Conservation (phyloP, 2,888 invertebrate genomes). For the Parochlus steinenii region DNA sequence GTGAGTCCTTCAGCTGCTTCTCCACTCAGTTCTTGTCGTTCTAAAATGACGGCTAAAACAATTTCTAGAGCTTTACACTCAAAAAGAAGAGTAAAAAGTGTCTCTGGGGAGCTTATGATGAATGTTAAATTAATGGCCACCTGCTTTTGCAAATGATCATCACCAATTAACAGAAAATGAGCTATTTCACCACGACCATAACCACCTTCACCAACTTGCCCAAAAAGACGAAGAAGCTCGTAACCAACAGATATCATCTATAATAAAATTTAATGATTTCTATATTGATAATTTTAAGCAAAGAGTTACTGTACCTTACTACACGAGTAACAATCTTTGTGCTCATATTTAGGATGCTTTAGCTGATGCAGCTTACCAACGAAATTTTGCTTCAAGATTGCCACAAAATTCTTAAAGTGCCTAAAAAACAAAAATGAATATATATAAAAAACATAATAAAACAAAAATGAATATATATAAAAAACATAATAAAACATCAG, state of each 20-base stretch:
- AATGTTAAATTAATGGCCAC: slow-evolving; percentile 27
- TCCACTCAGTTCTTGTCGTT: slow-evolving; percentile 21
- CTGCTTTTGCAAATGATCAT: slow-evolving; percentile 22
- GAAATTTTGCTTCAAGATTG: slow-evolving; percentile 26
- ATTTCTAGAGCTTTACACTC: slow-evolving; percentile 25
- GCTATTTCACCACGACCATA: slow-evolving; percentile 29
- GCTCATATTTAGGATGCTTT: slow-evolving; percentile 15
- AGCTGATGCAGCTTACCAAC: slow-evolving; percentile 25
- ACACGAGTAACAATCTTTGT: slow-evolving; percentile 13
- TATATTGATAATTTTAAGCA: neutral
- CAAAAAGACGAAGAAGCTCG: slow-evolving; percentile 24
- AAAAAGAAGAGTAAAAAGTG: slow-evolving; percentile 25
- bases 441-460: slow-evolving; percentile 1
- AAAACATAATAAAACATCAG: neutral
- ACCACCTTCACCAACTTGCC: slow-evolving; percentile 28
- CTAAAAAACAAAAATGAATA: slow-evolving; percentile 17
- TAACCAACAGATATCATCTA: slow-evolving; percentile 24
- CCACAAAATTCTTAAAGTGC: slow-evolving; percentile 28
- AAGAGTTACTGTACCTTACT: slow-evolving; percentile 5
- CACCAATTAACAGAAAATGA: slow-evolving; percentile 22
- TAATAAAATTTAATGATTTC: slow-evolving; percentile 4
- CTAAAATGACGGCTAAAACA: slow-evolving; percentile 23
- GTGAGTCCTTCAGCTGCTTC: slow-evolving; percentile 28
- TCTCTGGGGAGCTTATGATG: slow-evolving; percentile 22
- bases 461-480: neutral